Evolutionary conservation across 37 sponge, comb jelly and placozoan species (phyloP), one percentile per base, ranked within the genome.

Genomic region (Crambe crambe): DNA sequence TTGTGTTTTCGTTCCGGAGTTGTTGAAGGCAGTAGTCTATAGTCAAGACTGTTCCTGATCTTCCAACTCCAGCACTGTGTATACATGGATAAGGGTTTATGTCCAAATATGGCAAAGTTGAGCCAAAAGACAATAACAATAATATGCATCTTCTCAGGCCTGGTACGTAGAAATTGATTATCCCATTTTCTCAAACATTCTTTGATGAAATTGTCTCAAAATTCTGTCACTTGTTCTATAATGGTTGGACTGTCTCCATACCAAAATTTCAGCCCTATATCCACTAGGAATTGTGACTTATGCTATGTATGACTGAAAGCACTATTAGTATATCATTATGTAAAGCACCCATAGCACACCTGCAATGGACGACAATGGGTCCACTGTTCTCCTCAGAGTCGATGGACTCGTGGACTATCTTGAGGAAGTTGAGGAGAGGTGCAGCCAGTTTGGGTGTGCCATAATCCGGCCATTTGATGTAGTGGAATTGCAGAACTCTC

Each of bases 401-500:
- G 44, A 82, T 82, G 21, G 83, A 74, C 42, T 72, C 41, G 73
- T 77, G 58, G 73, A 88, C 47, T 0, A 77, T 83, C 65, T 72
- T 76, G n/a, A 92, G 80, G 82, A 92, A 92, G 72, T 83, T 74
- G 34, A 92, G 81, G 68, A 92, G 79, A 20, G 74, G 84, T 2
- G 75, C 79, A 2, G 88, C 92, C 20, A 80, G 78, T 10, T 73
- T 75, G 22, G 92, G 92, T 30, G 80, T 80, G 3, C 88, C 88
- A 12, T 84, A 81, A 75, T 92, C 92, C 4, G 92, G 85, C 92
- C 92, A 92, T 42, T 76, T 64, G 31, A 85, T 92, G 79, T 87
- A 87, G 81, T 92, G 92, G 85, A 92, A 92, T 81, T 92, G 92
- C 18, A 92, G 88, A 25, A 92, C 78, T 32, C 73, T 84, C 17